phyloP scores from a whole-genome alignment of 35 echinoderm and acorn worm genomes.

The Ptychodera flava region DNA sequence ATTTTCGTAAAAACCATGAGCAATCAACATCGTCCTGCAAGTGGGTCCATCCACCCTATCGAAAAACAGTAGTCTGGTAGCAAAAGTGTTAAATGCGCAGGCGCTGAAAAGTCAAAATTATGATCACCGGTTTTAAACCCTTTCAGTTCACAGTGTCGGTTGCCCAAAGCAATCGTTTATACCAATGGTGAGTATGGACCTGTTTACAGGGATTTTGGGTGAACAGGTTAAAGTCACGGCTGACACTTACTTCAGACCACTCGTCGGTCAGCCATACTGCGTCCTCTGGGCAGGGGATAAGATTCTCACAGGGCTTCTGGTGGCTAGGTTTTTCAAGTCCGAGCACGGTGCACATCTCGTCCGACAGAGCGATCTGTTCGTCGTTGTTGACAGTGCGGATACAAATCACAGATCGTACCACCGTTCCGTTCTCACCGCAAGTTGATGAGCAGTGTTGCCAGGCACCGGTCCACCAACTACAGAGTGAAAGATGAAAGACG shows the following conservation, averaged over 20 bases:
- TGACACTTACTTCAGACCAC: slow-evolving; percentile 64
- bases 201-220: no score
- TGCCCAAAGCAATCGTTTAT: no score
- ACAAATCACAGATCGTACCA: slow-evolving; percentile 65
- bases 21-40: no score
- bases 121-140: no score
- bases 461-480: slow-evolving; percentile 81
- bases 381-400: slow-evolving; percentile 62
- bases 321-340: slow-evolving; percentile 34
- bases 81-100: no score
- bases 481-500: not conserved
- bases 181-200: no score
- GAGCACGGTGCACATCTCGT: slow-evolving; percentile 7
- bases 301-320: slow-evolving; percentile 10
- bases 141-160: no score
- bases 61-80: no score
- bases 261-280: slow-evolving; percentile 56
- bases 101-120: no score
- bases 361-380: slow-evolving; percentile 68
- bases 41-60: no score
- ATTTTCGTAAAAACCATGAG: no score
- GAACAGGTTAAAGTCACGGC: no score
- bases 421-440: slow-evolving; percentile 41
- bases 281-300: slow-evolving; percentile 37
- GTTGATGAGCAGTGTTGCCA: slow-evolving; percentile 81